Evolutionary conservation across 2,113 vertebrate genomes (phyloP).

Genomic region (Oenanthe melanoleuca): DNA sequence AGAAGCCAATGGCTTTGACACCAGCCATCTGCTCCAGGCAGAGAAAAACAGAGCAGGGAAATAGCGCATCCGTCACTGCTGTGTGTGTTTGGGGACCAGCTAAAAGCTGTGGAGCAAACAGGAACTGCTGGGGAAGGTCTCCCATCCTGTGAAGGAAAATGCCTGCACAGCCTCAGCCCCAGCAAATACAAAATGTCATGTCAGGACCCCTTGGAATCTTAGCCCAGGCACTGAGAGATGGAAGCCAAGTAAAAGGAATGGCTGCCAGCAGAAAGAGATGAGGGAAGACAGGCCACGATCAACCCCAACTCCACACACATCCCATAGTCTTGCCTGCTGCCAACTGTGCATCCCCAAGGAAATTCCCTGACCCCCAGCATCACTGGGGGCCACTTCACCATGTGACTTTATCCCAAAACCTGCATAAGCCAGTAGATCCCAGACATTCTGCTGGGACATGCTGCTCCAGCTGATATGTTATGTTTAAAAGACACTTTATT

Average conservation of each 20-base stretch:
- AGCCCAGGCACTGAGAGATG: rapidly evolving
- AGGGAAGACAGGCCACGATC: not conserved
- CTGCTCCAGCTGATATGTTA: not conserved
- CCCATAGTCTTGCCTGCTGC: not conserved
- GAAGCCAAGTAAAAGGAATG: not conserved
- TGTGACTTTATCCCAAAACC: not conserved
- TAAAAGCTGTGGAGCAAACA: not conserved
- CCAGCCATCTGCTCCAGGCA: rapidly evolving
- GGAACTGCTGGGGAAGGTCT: not conserved
- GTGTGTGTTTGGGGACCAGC: not conserved
- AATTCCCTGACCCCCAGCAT: not conserved
- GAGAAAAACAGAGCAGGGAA: not conserved
- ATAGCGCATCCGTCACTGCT: rapidly evolving
- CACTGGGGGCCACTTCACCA: not conserved
- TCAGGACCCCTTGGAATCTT: not conserved
- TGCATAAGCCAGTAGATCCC: not conserved
- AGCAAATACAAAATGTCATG: rapidly evolving
- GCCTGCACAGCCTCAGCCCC: not conserved
- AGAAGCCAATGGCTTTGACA: not conserved
- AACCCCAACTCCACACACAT: rapidly evolving
- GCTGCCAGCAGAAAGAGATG: not conserved
- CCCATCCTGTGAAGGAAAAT: not conserved
- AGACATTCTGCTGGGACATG: rapidly evolving
- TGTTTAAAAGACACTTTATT: not conserved
- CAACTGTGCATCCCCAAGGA: not conserved